Percentiles rank a stretch among this genome's conserved stretches.
Evolutionary conservation across 2,113 vertebrate species (phyloP).

Genomic region (Pomatostomus ruficeps): DNA sequence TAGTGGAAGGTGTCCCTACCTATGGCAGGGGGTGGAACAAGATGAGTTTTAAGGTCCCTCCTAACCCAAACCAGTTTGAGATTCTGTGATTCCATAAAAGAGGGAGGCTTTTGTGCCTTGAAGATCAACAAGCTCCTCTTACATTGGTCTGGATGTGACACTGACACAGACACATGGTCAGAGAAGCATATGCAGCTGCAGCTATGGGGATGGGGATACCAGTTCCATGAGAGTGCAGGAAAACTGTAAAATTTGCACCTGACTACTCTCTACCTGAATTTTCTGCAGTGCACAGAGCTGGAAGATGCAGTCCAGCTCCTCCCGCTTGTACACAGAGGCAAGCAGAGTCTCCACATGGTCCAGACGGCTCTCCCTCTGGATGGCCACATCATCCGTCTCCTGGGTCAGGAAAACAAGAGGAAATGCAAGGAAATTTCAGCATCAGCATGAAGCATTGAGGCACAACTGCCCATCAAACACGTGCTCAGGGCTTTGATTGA

Average conservation of each 20-base stretch:
- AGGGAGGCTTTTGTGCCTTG: not conserved
- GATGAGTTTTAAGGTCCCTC: not conserved
- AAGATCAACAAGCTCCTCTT: not conserved
- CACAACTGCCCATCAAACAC: not conserved
- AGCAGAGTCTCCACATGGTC: conserved; percentile 74
- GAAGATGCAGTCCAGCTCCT: conserved; percentile 69
- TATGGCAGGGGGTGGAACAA: rapidly evolving
- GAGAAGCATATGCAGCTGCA: not conserved
- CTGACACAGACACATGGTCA: not conserved
- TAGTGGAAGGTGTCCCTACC: not conserved
- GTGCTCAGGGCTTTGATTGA: not conserved
- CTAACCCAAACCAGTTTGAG: not conserved
- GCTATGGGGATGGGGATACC: not conserved
- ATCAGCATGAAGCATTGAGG: not conserved
- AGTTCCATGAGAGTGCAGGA: not conserved
- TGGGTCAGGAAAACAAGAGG: conserved; percentile 16
- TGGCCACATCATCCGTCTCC: conserved; percentile 59
- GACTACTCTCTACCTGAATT: conserved; percentile 57
- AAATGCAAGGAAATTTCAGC: not conserved
- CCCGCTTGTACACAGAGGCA: not conserved
- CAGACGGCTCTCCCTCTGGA: conserved; percentile 33
- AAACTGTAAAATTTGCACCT: rapidly evolving
- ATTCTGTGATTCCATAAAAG: not conserved
- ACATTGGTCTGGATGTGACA: rapidly evolving
- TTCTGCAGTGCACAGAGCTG: conserved; percentile 80